Evolutionary conservation across 2,888 invertebrate species (phyloP).

Genomic region (Thera obeliscata): DNA sequence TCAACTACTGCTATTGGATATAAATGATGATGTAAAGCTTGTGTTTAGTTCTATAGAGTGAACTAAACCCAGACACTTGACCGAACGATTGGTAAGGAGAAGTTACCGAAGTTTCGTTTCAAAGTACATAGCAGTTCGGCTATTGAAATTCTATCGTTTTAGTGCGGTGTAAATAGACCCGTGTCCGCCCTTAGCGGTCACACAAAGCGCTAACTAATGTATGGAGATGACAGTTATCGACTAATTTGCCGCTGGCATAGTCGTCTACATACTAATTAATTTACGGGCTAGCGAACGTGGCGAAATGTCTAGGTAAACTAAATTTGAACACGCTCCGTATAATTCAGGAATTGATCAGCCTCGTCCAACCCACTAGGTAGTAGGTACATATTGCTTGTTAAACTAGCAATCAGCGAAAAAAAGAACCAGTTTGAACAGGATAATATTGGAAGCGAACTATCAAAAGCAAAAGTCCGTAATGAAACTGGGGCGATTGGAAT

Average conservation of each 20-base stretch:
- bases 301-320: no score
- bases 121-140: no score
- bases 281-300: no score
- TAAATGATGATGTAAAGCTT: conserved; percentile 32
- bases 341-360: background rate
- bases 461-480: conserved; percentile 26
- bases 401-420: conserved; percentile 2
- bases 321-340: no score
- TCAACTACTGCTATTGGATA: conserved; percentile 27
- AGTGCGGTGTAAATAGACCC: no score
- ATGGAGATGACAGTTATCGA: conserved; percentile 6
- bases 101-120: background rate
- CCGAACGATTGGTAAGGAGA: background rate
- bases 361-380: background rate
- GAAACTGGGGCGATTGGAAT: conserved; percentile 27
- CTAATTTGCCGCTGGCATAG: background rate
- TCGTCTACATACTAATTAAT: conserved; percentile 1
- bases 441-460: conserved; percentile 13
- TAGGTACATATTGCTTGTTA: background rate
- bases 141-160: no score
- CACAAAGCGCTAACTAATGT: conserved; percentile 1
- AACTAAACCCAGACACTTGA: conserved; percentile 2
- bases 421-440: conserved; percentile 2
- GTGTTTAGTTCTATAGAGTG: conserved; percentile 18
- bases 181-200: background rate